Percentiles rank a stretch among this genome's conserved stretches.
These are phyloP conservation scores for Megaceryle alcyon DNA, from an alignment of 2,797 vertebrate genomes.

Conservation along the genomic window DNA sequence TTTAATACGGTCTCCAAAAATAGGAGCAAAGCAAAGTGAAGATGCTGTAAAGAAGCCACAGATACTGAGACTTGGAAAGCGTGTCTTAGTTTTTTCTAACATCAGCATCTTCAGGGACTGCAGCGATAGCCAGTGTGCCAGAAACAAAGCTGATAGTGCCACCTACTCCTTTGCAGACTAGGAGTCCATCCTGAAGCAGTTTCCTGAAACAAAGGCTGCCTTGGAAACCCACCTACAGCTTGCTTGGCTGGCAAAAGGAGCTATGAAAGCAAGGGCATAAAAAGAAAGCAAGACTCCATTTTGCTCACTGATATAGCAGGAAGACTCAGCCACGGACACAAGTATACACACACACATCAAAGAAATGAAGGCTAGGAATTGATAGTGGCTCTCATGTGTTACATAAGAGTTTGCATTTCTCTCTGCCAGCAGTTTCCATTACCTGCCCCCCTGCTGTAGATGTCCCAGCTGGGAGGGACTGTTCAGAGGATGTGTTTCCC, in stretches of 20 bases:
- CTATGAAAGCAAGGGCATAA: not conserved
- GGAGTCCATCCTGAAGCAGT: not conserved
- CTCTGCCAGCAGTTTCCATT: not conserved
- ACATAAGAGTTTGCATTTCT: not conserved
- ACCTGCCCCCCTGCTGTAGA: not conserved
- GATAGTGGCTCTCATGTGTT: not conserved
- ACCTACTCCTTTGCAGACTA: not conserved
- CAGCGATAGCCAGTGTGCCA: fast-evolving
- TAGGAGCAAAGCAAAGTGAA: not conserved
- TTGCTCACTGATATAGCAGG: not conserved
- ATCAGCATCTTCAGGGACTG: not conserved
- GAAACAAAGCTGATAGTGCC: not conserved
- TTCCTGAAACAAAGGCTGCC: not conserved
- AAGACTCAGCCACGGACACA: not conserved
- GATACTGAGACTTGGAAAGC: not conserved
- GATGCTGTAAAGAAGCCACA: not conserved
- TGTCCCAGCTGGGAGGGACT: not conserved
- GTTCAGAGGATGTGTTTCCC: not conserved
- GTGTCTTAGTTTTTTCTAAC: not conserved
- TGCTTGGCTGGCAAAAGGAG: not conserved
- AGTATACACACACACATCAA: not conserved
- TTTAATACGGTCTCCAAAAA: not conserved
- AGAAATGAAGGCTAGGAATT: not conserved
- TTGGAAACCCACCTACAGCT: not conserved
- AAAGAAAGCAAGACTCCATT: not conserved